phyloP scores from a whole-genome alignment of 2,888 invertebrate species.

The Drosophila barbarae region DNA sequence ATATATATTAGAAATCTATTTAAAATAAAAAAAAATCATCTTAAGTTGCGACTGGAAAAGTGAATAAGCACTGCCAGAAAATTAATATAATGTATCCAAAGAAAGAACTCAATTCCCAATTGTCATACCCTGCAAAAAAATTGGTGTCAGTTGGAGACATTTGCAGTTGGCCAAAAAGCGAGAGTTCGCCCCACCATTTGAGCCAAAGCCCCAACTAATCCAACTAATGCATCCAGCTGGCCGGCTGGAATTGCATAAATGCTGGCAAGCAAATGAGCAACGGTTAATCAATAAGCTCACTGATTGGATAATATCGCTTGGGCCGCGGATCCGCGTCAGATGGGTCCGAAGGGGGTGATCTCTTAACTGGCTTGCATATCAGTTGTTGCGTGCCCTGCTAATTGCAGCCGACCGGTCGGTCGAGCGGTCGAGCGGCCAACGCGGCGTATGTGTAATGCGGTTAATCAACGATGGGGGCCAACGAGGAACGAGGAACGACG shows the following conservation, averaged over 20 bases:
- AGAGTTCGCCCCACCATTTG: conserved; percentile 8
- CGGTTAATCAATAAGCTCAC: conserved; percentile 70
- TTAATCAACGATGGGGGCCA: conserved; percentile 58
- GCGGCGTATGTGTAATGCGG: conserved; percentile 71
- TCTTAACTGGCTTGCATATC: conserved; percentile 39
- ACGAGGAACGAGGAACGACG: conserved; percentile 31
- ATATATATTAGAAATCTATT: too few relatives aligned
- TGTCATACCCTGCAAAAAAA: conserved; percentile 2
- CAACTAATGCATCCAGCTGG: conserved; percentile 11
- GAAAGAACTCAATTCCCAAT: not conserved
- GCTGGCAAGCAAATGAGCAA: conserved; percentile 65
- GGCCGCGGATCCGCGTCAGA: conserved; percentile 1
- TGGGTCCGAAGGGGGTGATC: conserved; percentile 18
- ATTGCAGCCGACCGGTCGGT: conserved; percentile 61
- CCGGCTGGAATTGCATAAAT: conserved; percentile 69
- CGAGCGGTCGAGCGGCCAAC: conserved; percentile 45
- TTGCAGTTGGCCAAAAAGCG: not conserved
- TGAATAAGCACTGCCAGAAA: too few relatives aligned
- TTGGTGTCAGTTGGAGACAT: conserved; percentile 30
- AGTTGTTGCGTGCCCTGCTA: conserved; percentile 64
- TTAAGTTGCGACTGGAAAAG: too few relatives aligned
- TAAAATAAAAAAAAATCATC: not conserved
- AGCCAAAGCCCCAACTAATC: conserved; percentile 4
- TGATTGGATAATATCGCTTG: conserved; percentile 60
- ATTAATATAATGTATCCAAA: too few relatives aligned